These are phyloP conservation scores for Chrysemys picta DNA, from an alignment of 2,113 vertebrate species.

Conservation along the genomic window DNA sequence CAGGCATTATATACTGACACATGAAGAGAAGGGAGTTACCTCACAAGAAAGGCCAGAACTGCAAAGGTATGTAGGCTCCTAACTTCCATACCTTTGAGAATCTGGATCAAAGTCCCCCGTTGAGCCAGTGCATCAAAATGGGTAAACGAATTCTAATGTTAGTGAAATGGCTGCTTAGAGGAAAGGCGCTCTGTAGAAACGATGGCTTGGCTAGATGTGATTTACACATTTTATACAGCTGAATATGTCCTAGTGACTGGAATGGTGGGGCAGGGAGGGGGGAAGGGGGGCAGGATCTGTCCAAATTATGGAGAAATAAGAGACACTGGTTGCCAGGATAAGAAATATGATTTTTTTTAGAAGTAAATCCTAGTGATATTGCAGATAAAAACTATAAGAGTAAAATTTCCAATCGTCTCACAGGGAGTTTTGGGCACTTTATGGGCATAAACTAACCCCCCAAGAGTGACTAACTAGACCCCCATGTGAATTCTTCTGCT, in stretches of 20 bases:
- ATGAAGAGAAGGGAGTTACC: no score
- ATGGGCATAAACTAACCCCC: not conserved
- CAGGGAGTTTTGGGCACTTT: not conserved
- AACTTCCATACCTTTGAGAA: not conserved
- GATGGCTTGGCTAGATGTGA: not conserved
- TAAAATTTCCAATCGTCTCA: not conserved
- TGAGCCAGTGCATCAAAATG: not conserved
- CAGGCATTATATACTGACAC: no score
- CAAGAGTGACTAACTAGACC: not conserved
- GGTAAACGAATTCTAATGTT: not conserved
- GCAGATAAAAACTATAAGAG: not conserved
- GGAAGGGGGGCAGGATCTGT: not conserved
- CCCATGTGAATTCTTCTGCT: not conserved
- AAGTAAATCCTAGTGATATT: not conserved
- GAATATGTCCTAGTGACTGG: not conserved
- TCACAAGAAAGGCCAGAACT: not conserved
- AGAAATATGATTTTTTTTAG: not conserved
- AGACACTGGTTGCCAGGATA: not conserved
- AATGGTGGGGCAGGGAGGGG: not conserved
- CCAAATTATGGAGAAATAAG: not conserved
- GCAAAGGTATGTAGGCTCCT: not conserved
- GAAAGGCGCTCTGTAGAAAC: not conserved
- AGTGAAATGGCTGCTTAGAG: no score
- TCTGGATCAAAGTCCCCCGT: not conserved
- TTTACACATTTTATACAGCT: not conserved